These are phyloP conservation scores for Mionectes macconnelli DNA, from an alignment of 2,113 vertebrate genomes.

Conservation along the genomic window DNA sequence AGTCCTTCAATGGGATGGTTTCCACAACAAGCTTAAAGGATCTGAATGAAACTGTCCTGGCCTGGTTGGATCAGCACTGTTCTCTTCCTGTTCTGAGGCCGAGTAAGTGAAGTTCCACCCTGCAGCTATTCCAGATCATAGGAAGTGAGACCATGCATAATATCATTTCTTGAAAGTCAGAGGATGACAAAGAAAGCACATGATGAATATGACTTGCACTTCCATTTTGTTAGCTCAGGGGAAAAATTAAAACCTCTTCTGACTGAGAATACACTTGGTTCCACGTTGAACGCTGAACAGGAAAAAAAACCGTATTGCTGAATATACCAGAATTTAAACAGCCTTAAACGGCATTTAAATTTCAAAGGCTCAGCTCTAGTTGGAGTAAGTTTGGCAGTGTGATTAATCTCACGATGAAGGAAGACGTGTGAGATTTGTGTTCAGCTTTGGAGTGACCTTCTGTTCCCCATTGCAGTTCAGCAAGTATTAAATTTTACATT, in stretches of 20 bases:
- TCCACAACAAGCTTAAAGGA: slow-evolving; percentile 87
- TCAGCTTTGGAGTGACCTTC: neutral
- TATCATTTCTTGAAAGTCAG: neutral
- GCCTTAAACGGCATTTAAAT: neutral
- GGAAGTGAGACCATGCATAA: neutral
- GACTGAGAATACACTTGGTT: neutral
- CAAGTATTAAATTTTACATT: neutral
- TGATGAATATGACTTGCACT: neutral
- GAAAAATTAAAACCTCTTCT: neutral
- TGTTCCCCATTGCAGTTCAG: neutral
- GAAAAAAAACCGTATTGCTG: neutral
- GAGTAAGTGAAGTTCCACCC: slow-evolving; percentile 79
- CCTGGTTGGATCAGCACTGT: slow-evolving; percentile 91
- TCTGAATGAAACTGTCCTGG: slow-evolving; percentile 83
- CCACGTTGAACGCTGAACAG: neutral
- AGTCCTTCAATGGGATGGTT: slow-evolving; percentile 91
- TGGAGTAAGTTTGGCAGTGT: neutral
- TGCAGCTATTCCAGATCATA: neutral
- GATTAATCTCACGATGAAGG: neutral
- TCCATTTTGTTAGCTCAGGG: neutral
- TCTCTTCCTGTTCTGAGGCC: slow-evolving; percentile 89
- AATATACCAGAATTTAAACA: neutral
- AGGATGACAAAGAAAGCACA: neutral
- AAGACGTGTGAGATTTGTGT: neutral
- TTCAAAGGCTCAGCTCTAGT: neutral